A percentile compares a stretch with the other conserved stretches of the same genome.
These are phyloP conservation scores for Therioaphis trifolii DNA, from an alignment of 2,888 invertebrate genomes.

Conservation along the genomic window DNA sequence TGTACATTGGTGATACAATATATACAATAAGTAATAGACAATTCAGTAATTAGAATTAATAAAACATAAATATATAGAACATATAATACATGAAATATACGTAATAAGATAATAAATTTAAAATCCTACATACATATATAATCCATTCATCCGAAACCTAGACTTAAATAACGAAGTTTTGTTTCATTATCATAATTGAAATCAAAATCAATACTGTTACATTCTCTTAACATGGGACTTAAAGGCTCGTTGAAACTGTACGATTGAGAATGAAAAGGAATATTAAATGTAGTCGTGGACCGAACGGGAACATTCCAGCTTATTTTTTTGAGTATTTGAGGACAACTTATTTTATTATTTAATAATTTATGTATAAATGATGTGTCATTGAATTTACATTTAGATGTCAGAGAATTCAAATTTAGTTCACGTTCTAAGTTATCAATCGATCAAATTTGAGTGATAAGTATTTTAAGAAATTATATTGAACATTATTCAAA, in stretches of 20 bases:
- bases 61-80: no score
- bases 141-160: neutral
- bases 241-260: neutral
- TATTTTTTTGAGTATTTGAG: neutral
- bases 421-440: neutral
- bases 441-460: conserved; percentile 10
- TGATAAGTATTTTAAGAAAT: neutral
- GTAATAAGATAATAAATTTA: no score
- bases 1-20: no score
- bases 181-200: conserved; percentile 11
- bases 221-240: neutral
- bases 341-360: no score
- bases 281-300: neutral
- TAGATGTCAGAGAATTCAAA: neutral
- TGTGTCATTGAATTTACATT: no score
- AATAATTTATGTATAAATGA: no score
- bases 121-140: no score
- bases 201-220: conserved; percentile 1
- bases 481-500: conserved; percentile 13
- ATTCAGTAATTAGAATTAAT: no score
- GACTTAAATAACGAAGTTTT: neutral
- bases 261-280: neutral
- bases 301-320: neutral
- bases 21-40: no score
- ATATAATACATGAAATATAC: no score